A percentile compares a stretch with the other conserved stretches of the same genome.
These are phyloP conservation scores for Saccostrea cuccullata DNA, from an alignment of 1,140 invertebrate species.

Conservation along the genomic window DNA sequence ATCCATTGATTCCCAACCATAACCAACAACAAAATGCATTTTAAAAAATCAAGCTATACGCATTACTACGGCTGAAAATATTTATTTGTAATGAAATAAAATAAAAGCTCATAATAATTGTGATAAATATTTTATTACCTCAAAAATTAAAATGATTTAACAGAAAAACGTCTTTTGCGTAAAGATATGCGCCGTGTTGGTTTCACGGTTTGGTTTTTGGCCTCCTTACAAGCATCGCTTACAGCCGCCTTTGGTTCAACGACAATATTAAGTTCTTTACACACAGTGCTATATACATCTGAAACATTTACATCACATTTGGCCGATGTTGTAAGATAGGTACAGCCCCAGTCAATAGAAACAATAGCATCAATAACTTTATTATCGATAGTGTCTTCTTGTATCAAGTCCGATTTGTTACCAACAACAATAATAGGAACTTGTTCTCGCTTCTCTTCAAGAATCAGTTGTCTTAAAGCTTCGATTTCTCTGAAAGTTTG, in stretches of 20 bases:
- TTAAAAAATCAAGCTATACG: too few species aligned
- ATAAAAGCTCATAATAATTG: not conserved
- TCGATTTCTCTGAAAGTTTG: conserved; percentile 84
- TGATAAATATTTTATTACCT: not conserved
- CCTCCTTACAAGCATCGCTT: not conserved
- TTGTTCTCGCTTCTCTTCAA: not conserved
- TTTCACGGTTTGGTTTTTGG: not conserved
- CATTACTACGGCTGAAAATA: too few species aligned
- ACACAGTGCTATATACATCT: not conserved
- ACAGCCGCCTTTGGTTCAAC: not conserved
- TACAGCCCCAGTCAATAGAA: conserved; percentile 12
- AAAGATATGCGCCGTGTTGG: not conserved
- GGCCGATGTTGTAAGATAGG: conserved; percentile 6
- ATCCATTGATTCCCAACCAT: too few species aligned
- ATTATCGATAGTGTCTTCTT: not conserved
- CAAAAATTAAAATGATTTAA: not conserved
- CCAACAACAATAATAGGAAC: conserved; percentile 28
- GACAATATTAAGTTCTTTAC: not conserved
- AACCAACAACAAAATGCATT: too few species aligned
- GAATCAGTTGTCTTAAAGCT: conserved; percentile 46
- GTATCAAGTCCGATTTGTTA: not conserved
- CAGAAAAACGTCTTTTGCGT: not conserved
- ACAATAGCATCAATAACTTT: not conserved
- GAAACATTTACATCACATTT: conserved; percentile 22
- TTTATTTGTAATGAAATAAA: too few species aligned